Percentiles rank a stretch among this genome's conserved stretches.
phyloP scores from a whole-genome alignment of 2,797 vertebrate species.

The Echiichthys vipera region DNA sequence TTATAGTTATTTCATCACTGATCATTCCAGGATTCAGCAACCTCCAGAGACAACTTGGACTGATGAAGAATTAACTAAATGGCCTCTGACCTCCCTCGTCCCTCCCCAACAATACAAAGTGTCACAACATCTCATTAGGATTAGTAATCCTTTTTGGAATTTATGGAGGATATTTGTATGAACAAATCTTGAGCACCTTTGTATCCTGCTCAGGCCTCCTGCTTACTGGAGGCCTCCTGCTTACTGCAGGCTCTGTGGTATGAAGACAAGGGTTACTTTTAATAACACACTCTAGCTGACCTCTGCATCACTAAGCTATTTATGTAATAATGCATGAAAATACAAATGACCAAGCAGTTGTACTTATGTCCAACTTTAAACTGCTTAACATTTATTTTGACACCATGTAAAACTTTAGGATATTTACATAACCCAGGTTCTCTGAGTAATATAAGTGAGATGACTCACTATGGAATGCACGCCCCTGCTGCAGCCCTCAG shows the following conservation, averaged over 20 bases:
- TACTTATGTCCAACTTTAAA: conserved; percentile 6
- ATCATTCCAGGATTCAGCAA: conserved; percentile 5
- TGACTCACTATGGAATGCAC: too few relatives aligned
- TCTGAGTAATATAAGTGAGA: too few relatives aligned
- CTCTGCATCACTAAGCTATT: conserved; percentile 53
- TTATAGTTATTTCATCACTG: neutral
- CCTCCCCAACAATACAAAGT: conserved; percentile 28
- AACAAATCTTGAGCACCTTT: conserved; percentile 47
- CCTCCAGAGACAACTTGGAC: conserved; percentile 12
- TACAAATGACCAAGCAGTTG: conserved; percentile 40
- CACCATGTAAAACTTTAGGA: too few relatives aligned
- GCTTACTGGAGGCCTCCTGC: conserved; percentile 45
- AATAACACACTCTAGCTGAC: conserved; percentile 43
- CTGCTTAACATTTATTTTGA: conserved; percentile 12
- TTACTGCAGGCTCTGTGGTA: conserved; percentile 40
- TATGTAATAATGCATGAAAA: conserved; percentile 42
- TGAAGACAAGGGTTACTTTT: conserved; percentile 52
- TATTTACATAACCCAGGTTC: too few relatives aligned
- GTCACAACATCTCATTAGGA: conserved; percentile 64
- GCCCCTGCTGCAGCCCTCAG: too few relatives aligned
- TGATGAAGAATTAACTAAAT: conserved; percentile 15
- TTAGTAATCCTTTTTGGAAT: conserved; percentile 64
- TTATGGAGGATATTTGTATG: conserved; percentile 58
- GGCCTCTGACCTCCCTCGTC: conserved; percentile 30
- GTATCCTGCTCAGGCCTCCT: conserved; percentile 45